Conservation (phyloP, 2,113 vertebrate genomes). For the Microcebus tavaratra region DNA sequence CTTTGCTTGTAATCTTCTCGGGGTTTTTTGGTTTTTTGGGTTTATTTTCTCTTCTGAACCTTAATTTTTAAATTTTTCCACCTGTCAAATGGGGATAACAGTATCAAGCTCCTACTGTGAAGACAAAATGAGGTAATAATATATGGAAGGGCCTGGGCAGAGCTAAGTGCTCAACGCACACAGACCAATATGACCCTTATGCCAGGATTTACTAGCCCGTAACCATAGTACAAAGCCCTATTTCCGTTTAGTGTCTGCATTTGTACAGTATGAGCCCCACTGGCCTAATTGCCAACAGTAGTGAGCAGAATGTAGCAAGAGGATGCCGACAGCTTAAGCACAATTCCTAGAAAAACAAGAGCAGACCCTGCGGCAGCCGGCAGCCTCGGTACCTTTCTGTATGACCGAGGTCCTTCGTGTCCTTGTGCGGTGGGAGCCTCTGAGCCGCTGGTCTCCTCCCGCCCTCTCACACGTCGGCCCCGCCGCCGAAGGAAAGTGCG, state of each 20-base stretch:
- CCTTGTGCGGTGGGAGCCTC: not conserved
- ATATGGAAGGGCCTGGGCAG: not conserved
- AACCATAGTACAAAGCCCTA: not conserved
- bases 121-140: not conserved
- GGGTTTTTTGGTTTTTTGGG: too few species aligned
- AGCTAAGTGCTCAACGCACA: not conserved
- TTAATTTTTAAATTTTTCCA: not conserved
- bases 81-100: not conserved
- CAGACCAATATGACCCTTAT: not conserved
- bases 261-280: not conserved
- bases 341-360: not conserved
- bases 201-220: not conserved
- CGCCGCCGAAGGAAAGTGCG: not conserved
- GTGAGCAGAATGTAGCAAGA: not conserved
- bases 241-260: not conserved
- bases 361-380: not conserved
- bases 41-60: not conserved
- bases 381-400: too few species aligned
- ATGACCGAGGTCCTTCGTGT: not conserved
- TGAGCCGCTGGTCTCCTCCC: not conserved
- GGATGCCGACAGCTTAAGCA: not conserved
- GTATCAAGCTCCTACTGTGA: not conserved
- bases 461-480: not conserved
- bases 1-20: not conserved
- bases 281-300: not conserved